Evolutionary conservation across 1,140 invertebrate species (phyloP).

Genomic region (Muscidifurax raptorellus): DNA sequence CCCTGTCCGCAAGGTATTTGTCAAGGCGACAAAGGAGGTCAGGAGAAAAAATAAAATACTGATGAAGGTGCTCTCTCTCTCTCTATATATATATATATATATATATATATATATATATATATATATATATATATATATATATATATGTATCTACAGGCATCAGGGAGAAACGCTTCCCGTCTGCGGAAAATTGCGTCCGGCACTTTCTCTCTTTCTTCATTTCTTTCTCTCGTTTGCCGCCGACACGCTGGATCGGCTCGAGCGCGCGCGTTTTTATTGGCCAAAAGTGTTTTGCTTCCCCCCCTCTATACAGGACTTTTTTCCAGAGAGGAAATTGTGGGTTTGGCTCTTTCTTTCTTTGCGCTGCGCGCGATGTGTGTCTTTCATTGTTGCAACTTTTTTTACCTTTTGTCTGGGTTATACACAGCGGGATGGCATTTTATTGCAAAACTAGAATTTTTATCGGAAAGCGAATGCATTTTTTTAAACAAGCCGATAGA

Average conservation of each 20-base stretch:
- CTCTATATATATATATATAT: background rate
- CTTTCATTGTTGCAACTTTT: background rate
- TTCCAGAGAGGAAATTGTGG: background rate
- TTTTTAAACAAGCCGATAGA: too few relatives aligned
- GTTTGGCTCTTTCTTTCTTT: background rate
- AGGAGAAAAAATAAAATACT: background rate
- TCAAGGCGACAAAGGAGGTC: conserved; percentile 37
- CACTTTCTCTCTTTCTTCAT: conserved; percentile 40
- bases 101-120: background rate
- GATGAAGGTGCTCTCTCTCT: background rate
- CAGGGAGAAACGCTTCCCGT: conserved; percentile 43
- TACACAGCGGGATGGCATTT: too few relatives aligned
- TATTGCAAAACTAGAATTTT: background rate
- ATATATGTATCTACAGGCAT: conserved; percentile 16
- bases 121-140: background rate
- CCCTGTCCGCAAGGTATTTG: conserved; percentile 38
- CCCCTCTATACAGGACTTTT: background rate
- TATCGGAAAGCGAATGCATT: too few relatives aligned
- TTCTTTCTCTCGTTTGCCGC: background rate
- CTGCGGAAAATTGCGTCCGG: conserved; percentile 52
- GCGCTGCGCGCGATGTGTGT: background rate
- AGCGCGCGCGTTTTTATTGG: conserved; percentile 25
- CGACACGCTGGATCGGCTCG: background rate
- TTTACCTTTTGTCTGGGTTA: too few relatives aligned
- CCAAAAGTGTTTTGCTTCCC: conserved; percentile 10